Evolutionary conservation across 2,888 invertebrate genomes (phyloP).

Genomic region (Metellina segmentata): DNA sequence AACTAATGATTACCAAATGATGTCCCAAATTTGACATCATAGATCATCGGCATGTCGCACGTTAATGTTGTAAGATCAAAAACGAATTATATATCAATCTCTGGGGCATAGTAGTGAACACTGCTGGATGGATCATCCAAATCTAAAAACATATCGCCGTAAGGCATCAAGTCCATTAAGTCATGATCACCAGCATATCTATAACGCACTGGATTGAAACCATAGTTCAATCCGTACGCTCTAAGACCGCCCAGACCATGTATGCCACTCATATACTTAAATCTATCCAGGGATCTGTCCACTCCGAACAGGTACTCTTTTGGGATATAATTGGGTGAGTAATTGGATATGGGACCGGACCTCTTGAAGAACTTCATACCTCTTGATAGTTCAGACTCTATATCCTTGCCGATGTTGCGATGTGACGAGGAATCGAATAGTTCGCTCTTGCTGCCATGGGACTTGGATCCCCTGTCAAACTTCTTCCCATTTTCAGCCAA

Average conservation of each 20-base stretch:
- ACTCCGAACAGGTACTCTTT: constrained; percentile 42
- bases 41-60: too few species aligned
- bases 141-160: neutral
- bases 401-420: constrained; percentile 36
- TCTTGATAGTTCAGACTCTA: constrained; percentile 15
- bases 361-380: constrained; percentile 19
- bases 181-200: neutral
- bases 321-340: constrained; percentile 32
- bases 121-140: constrained; percentile 1
- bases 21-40: too few species aligned
- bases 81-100: too few species aligned
- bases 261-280: constrained; percentile 43
- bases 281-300: neutral
- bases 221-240: constrained; percentile 26
- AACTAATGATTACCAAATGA: too few species aligned
- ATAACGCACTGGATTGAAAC: constrained; percentile 46
- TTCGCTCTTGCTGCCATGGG: constrained; percentile 11
- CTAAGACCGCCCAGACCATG: constrained; percentile 61
- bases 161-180: neutral
- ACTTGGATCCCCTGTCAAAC: constrained; percentile 25
- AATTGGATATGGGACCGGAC: constrained; percentile 1
- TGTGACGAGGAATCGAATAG: constrained; percentile 19
- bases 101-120: too few species aligned
- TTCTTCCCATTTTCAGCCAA: constrained; percentile 45
- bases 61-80: too few species aligned